Percentiles rank a stretch among this genome's conserved stretches.
Evolutionary conservation across 2,113 vertebrate species (phyloP).

Genomic region (Saguinus midas): DNA sequence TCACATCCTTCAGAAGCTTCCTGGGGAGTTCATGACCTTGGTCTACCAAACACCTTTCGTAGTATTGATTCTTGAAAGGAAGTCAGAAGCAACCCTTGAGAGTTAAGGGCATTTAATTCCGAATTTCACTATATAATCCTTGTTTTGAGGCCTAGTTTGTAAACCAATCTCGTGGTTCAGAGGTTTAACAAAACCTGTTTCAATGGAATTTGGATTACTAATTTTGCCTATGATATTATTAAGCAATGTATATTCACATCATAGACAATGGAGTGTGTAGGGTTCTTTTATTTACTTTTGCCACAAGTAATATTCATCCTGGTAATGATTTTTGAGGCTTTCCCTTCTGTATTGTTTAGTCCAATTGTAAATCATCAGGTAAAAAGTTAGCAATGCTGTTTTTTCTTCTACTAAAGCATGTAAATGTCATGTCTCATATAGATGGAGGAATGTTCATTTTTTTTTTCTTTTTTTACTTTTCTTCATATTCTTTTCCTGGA

Average conservation of each 20-base stretch:
- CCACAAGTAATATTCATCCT: neutral
- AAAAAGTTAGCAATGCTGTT: neutral
- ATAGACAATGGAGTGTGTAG: neutral
- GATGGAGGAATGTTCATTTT: neutral
- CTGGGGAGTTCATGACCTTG: slow-evolving; percentile 71
- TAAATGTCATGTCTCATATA: neutral
- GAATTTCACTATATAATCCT: slow-evolving; percentile 23
- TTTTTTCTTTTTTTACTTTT: neutral
- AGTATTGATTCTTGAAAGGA: slow-evolving; percentile 40
- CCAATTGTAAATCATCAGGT: neutral
- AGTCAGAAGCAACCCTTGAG: neutral
- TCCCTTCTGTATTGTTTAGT: neutral
- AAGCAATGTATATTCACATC: neutral
- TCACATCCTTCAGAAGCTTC: slow-evolving; percentile 71
- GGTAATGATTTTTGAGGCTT: neutral
- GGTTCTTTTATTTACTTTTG: neutral
- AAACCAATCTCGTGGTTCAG: neutral
- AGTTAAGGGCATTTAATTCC: slow-evolving; percentile 21
- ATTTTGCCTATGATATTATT: slow-evolving; percentile 7
- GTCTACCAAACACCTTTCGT: slow-evolving; percentile 59
- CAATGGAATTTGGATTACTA: neutral
- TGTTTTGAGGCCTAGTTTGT: neutral
- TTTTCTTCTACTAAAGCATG: neutral
- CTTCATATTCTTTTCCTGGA: neutral
- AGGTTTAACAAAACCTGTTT: slow-evolving; percentile 5